Evolutionary conservation across 2,888 invertebrate genomes (phyloP), one percentile per base, ranked within the genome.

Genomic region (Tiliacea citrago): DNA sequence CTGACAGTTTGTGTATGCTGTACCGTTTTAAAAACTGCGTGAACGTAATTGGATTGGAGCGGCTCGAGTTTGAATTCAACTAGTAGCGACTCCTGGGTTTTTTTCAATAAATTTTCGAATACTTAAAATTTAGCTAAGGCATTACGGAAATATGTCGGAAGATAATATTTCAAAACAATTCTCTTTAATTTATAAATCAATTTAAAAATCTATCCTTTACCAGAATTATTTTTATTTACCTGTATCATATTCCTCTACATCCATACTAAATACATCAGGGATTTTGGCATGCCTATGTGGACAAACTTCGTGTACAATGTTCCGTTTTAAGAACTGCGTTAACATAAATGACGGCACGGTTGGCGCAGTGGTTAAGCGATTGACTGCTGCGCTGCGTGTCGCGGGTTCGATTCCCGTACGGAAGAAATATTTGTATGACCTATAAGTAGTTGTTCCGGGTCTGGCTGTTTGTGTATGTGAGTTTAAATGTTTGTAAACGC

Each of bases 251-350:
- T 75, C 73, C 76, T 73, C 66, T 75, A 87, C 68, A 77, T 73
- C 78, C 77, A 79, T 77, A 76, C 67, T 68, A 77, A 79, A 86
- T 80, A 78, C 88, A 76, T 81, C 66, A 58, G 88, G 70, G n/a
- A n/a, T n/a, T n/a, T n/a, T n/a, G n/a, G n/a, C n/a, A n/a, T n/a
- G n/a, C n/a, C n/a, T n/a, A n/a, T n/a, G n/a, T n/a, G n/a, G n/a
- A n/a, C n/a, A n/a, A n/a, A n/a, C n/a, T 47, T 47, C 39, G 24
- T 39, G 68, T 51, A 42, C 45, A 24, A 21, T 49, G 57, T 39
- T 35, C n/a, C 21, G 49, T 77, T 70, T 77, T 63, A 70, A 79
- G 76, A 80, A 68, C 71, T 65, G 71, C 71, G 70, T 70, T 49
- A 63, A 21, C 55, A 61, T 79, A 82, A 79, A 69, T 79, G 61